A percentile compares a stretch with the other conserved stretches of the same genome.
Conservation (phyloP, 2,888 invertebrate species). For the Microplitis manilae region DNA sequence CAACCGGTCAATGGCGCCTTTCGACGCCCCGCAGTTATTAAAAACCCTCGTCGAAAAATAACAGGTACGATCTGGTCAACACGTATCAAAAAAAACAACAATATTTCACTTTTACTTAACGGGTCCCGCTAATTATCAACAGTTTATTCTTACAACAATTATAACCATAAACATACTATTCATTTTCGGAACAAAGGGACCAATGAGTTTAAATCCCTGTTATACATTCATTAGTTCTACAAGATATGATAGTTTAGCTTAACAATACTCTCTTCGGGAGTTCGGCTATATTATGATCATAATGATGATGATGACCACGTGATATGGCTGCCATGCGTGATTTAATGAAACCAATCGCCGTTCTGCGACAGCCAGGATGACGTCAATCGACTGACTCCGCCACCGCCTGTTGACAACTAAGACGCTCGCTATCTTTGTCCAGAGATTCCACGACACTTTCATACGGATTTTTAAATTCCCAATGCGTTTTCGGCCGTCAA, state of each 20-base stretch:
- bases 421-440: conserved; percentile 13
- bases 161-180: no score
- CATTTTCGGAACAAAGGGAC: no score
- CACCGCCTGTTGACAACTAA: conserved; percentile 40
- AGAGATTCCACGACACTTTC: conserved; percentile 4
- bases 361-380: conserved; percentile 36
- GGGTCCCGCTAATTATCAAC: neutral
- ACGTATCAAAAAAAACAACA: neutral
- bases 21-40: conserved; percentile 34
- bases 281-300: conserved; percentile 11
- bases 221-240: no score
- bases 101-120: neutral
- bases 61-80: neutral
- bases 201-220: no score
- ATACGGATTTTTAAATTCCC: neutral
- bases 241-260: neutral
- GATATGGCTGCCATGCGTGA: conserved; percentile 39
- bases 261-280: neutral
- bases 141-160: neutral
- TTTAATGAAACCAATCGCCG: conserved; percentile 43
- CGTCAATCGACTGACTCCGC: conserved; percentile 39
- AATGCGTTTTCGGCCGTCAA: no score
- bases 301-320: conserved; percentile 28
- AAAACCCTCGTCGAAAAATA: neutral
- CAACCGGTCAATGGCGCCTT: conserved; percentile 37